Evolutionary conservation across 2,113 vertebrate genomes (phyloP), one percentile per base, ranked within the genome.

Genomic region (Elephantulus edwardii): DNA sequence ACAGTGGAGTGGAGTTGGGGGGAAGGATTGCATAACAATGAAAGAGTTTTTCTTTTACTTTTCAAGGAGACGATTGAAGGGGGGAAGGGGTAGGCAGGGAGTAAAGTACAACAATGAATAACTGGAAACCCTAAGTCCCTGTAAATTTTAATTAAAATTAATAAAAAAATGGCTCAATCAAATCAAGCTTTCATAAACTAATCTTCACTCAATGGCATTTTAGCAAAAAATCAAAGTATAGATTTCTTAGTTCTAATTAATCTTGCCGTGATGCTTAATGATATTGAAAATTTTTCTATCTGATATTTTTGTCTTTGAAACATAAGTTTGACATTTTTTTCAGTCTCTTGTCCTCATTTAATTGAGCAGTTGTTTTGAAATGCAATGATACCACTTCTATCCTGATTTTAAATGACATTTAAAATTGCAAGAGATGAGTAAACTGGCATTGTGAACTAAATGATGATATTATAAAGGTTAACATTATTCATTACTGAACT

Each of bases 381-480:
- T 83, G 72, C 24, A 68, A 78, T 72, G 38, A 79, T 20, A 54
- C 22, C 11, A 40, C 33, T 89, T 90, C 22, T 46, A 54, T 62
- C 80, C 89, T 76, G 82, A 70, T 91, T 84, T 70, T 40, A 76
- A 92, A 83, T 72, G 70, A 84, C 84, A 62, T 52, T 80, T 88
- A 78, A 90, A 96, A 86, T 56, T 88, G 81, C 62, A 35, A 24
- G 71, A 78, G 64, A 74, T 52, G 89, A 81, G 30, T 74, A 86
- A 74, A 79, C 26, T 68, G 62, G 9, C 33, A 56, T 85, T 70
- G 19, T 86, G 83, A n/a, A 88, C 40, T 86, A 60, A 42, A 28
- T 83, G 90, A 88, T 50, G 76, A 74, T 78, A 86, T 87, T 86
- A 83, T 33, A 85, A 93, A 91, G 72, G 80, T 91, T 88, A 83